Evolutionary conservation across 2,797 vertebrate species (phyloP).

Genomic region (Nannoperca obscura): DNA sequence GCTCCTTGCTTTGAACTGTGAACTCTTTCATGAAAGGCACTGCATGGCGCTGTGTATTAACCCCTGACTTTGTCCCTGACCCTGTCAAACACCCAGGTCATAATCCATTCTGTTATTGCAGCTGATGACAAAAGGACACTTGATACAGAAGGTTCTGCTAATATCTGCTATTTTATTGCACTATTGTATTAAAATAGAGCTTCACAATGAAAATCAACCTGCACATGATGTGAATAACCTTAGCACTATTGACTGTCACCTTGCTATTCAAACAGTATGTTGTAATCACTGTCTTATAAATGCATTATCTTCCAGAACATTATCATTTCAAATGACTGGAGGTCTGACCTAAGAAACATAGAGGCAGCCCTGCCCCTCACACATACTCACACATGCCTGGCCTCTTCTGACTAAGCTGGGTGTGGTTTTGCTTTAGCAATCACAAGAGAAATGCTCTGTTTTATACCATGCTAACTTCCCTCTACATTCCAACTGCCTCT

Average conservation of each 20-base stretch:
- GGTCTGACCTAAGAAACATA: neutral
- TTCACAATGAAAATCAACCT: neutral
- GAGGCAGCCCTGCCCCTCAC: neutral
- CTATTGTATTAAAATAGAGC: neutral
- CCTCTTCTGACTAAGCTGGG: conserved; percentile 16
- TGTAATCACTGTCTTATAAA: neutral
- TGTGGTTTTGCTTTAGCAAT: conserved; percentile 29
- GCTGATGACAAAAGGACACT: neutral
- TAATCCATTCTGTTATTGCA: neutral
- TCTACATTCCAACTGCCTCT: neutral
- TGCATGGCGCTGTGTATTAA: neutral
- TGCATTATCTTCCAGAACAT: no score
- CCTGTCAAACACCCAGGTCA: neutral
- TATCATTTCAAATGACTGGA: neutral
- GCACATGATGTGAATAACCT: neutral
- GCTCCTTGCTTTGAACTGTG: neutral
- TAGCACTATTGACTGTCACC: neutral
- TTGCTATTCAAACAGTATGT: neutral
- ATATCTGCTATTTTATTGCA: neutral
- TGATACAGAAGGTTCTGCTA: neutral
- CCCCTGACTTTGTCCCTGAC: neutral
- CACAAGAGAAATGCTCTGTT: neutral
- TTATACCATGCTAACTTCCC: neutral
- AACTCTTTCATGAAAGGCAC: neutral
- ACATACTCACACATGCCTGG: neutral